Conservation (phyloP, 2,113 vertebrate genomes). For the Tiliqua scincoides region DNA sequence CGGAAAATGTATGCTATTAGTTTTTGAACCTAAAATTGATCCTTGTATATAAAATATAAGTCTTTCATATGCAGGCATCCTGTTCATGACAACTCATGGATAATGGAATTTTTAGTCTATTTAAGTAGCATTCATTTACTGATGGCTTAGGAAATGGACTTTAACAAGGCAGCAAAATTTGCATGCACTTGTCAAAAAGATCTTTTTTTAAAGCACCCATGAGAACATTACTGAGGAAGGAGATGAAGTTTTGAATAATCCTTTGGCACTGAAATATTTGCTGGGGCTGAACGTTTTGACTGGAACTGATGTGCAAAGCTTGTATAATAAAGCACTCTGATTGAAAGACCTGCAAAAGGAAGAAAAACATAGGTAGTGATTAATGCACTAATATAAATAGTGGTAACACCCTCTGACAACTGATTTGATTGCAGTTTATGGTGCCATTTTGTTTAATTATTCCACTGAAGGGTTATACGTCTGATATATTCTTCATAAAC, state of each 20-base stretch:
- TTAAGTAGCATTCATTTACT: slow-evolving; percentile 47
- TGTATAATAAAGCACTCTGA: slow-evolving; percentile 43
- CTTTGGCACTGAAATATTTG: slow-evolving; percentile 46
- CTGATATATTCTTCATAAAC: slow-evolving; percentile 47
- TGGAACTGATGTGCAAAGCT: slow-evolving; percentile 39
- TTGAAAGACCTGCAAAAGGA: slow-evolving; percentile 47
- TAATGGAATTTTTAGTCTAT: slow-evolving; percentile 42
- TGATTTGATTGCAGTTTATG: slow-evolving; percentile 42
- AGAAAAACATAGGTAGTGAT: slow-evolving; percentile 39
- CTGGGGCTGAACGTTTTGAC: slow-evolving; percentile 30
- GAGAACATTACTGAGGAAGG: slow-evolving; percentile 43
- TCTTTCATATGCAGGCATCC: slow-evolving; percentile 26
- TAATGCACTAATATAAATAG: slow-evolving; percentile 48
- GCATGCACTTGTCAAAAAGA: slow-evolving; percentile 28
- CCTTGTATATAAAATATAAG: background rate
- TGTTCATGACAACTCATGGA: slow-evolving; percentile 17
- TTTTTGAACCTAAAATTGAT: slow-evolving; percentile 2
- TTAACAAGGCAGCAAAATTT: slow-evolving; percentile 35
- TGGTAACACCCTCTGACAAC: slow-evolving; percentile 43
- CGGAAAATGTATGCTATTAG: background rate
- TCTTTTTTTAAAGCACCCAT: slow-evolving; percentile 32
- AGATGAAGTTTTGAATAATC: slow-evolving; percentile 51
- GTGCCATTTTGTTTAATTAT: slow-evolving; percentile 57
- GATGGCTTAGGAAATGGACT: slow-evolving; percentile 38
- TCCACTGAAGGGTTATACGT: slow-evolving; percentile 36